Conservation (phyloP, 64 coral and sea anemone species). For the Pocillopora verrucosa region DNA sequence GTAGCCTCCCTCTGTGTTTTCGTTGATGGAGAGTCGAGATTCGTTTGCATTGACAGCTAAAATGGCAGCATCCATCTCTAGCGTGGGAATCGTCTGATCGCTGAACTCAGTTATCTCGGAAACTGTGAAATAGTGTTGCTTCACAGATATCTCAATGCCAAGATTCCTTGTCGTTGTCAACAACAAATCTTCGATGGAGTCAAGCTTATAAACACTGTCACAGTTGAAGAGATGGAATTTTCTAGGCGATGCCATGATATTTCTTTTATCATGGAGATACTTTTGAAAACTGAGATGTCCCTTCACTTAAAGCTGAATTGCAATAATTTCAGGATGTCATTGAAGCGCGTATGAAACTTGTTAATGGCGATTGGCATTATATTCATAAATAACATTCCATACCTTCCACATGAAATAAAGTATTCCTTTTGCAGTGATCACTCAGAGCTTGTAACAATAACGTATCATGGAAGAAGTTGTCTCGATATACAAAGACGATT, state of each 20-base stretch:
- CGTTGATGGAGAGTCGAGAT: constrained; percentile 67
- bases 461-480: neutral
- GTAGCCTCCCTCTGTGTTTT: constrained; percentile 67
- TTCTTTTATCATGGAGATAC: no score
- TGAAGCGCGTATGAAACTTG: no score
- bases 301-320: neutral
- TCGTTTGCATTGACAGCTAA: constrained; percentile 85
- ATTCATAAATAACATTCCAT: no score
- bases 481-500: neutral
- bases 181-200: constrained; percentile 36
- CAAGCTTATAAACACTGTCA: constrained; percentile 54
- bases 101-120: constrained; percentile 46
- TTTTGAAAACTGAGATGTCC: neutral
- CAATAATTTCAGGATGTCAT: neutral
- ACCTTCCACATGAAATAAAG: no score
- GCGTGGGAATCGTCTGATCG: neutral
- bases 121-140: constrained; percentile 56
- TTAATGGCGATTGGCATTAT: no score
- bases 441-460: neutral
- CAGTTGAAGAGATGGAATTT: constrained; percentile 74
- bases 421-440: no score
- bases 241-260: neutral
- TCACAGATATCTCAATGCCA: neutral
- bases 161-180: neutral
- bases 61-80: constrained; percentile 46